Evolutionary conservation across 2,888 invertebrate species (phyloP).

Genomic region (Drosophila parthenogenetica): DNA sequence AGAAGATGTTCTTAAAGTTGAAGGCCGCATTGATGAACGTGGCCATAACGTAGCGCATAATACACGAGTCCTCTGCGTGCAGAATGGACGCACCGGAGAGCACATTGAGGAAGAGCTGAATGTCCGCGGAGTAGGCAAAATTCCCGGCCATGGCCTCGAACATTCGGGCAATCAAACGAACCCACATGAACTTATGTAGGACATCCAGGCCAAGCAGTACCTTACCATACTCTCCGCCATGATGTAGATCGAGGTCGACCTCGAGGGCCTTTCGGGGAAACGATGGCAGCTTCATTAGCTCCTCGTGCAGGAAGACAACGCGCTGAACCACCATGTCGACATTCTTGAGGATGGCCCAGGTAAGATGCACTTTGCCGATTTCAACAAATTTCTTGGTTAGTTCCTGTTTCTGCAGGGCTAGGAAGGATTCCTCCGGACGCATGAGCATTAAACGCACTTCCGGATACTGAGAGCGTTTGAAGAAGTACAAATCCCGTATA

Average conservation of each 20-base stretch:
- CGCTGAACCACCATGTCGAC: constrained; percentile 98
- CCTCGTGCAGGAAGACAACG: constrained; percentile 99
- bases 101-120: constrained; percentile 98
- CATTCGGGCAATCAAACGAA: constrained; percentile 97
- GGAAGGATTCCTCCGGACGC: constrained; percentile 95
- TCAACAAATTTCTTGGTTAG: constrained; percentile 97
- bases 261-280: constrained; percentile 99
- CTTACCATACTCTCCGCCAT: constrained; percentile 95
- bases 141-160: constrained; percentile 99
- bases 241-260: constrained; percentile 96
- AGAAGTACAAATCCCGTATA: constrained; percentile 97
- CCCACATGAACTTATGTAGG: constrained; percentile 99
- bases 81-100: constrained; percentile 97
- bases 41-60: constrained; percentile 97
- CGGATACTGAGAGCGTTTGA: constrained; percentile 98
- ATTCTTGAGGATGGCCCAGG: constrained; percentile 96
- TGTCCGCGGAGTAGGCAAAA: constrained; percentile 98
- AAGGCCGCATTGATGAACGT: constrained; percentile 99
- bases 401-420: constrained; percentile 95
- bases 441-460: constrained; percentile 97
- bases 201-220: constrained; percentile 97
- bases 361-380: constrained; percentile 96
- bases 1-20: constrained; percentile 99
- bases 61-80: constrained; percentile 98
- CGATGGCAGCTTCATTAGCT: constrained; percentile 98